Conservation (phyloP, 2,113 vertebrate species). For the Thunnus maccoyii region DNA sequence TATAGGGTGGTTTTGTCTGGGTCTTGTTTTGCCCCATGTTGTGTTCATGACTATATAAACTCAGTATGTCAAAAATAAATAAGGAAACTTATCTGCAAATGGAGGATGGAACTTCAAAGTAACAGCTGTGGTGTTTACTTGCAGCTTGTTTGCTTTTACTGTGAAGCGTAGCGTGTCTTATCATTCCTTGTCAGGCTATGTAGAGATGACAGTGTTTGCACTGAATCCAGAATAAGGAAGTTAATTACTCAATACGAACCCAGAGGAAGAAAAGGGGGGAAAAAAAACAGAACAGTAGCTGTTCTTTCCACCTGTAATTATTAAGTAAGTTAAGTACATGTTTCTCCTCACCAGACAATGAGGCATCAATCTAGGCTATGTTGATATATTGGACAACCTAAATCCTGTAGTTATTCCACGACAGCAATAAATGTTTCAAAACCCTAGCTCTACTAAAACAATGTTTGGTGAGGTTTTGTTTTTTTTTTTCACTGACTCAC, state of each 20-base stretch:
- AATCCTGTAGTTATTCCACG: not conserved
- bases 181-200: too few species aligned
- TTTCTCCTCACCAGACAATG: not conserved
- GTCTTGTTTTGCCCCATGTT: too few species aligned
- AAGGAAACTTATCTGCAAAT: not conserved
- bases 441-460: not conserved
- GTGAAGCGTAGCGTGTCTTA: not conserved
- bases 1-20: too few species aligned
- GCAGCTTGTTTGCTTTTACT: not conserved
- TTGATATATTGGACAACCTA: too few species aligned
- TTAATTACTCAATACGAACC: not conserved
- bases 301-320: not conserved
- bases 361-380: not conserved
- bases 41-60: too few species aligned
- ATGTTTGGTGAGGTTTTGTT: not conserved
- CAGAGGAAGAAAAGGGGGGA: not conserved
- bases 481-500: not conserved
- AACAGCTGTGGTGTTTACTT: too few species aligned
- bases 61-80: not conserved
- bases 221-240: not conserved
- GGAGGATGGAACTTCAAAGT: too few species aligned
- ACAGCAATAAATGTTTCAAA: not conserved
- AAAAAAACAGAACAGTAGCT: not conserved
- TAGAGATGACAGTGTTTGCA: not conserved
- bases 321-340: not conserved